Conservation (phyloP, 2,113 vertebrate species). For the Paramormyrops kingsleyae region DNA sequence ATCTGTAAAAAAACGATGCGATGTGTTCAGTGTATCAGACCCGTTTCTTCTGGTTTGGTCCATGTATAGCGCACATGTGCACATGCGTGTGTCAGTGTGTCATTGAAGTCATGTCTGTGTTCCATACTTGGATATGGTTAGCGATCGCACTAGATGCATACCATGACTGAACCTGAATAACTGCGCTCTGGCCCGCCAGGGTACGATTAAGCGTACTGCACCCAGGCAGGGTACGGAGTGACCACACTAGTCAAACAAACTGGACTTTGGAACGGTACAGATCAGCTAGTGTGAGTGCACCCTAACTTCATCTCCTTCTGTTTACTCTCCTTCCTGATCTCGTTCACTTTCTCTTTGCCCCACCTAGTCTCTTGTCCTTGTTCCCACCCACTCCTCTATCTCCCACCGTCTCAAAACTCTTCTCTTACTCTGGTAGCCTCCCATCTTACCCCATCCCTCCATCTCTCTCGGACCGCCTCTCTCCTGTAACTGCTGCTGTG, state of each 20-base stretch:
- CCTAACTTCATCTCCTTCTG: background rate
- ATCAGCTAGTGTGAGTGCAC: background rate
- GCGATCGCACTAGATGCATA: background rate
- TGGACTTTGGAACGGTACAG: background rate
- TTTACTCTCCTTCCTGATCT: background rate
- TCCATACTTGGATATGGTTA: background rate
- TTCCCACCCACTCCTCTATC: background rate
- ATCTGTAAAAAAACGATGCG: background rate
- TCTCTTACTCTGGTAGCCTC: background rate
- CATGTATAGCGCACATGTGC: background rate
- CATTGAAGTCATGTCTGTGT: background rate
- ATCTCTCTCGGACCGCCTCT: background rate
- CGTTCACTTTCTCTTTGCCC: background rate
- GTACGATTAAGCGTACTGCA: background rate
- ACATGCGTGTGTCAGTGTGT: background rate
- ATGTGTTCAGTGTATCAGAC: background rate
- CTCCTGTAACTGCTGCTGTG: background rate
- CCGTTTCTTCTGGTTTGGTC: background rate
- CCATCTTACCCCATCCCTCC: background rate
- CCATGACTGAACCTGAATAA: background rate
- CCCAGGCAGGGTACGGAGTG: background rate
- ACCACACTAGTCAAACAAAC: background rate
- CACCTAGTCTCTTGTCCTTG: background rate
- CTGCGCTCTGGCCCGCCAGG: background rate
- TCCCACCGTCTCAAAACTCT: background rate